These are phyloP conservation scores for Apodemus sylvaticus DNA, from an alignment of 2,113 vertebrate species.

Conservation along the genomic window DNA sequence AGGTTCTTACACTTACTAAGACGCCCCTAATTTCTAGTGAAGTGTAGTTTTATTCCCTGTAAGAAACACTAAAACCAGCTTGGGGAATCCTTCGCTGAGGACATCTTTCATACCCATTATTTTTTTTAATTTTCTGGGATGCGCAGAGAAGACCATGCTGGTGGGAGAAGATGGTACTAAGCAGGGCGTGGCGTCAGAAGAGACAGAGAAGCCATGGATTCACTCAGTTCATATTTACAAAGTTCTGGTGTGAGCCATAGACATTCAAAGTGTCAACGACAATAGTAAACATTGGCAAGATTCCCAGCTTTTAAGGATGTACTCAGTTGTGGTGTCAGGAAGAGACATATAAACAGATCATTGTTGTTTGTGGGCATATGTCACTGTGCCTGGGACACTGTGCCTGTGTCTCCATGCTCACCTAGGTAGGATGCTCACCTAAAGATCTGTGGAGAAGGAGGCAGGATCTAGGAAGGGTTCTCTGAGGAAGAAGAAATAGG, in stretches of 20 bases:
- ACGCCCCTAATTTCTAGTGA: not conserved
- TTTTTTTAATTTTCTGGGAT: not conserved
- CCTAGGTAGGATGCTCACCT: not conserved
- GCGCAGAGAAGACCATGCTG: not conserved
- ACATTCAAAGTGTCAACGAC: not conserved
- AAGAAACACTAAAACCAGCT: not conserved
- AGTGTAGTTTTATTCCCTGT: not conserved
- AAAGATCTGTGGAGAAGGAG: not conserved
- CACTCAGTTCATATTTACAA: slow-evolving; percentile 50
- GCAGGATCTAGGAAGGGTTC: not conserved
- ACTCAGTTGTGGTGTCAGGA: not conserved
- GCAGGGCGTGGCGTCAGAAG: not conserved
- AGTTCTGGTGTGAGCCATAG: not conserved
- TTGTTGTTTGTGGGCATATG: not conserved
- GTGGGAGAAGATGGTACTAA: not conserved
- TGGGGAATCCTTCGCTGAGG: not conserved
- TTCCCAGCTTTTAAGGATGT: not conserved
- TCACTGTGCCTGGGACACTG: not conserved
- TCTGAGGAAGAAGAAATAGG: not conserved
- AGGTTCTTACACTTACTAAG: not conserved
- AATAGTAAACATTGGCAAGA: not conserved
- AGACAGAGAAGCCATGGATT: slow-evolving; percentile 6
- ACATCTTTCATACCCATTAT: not conserved
- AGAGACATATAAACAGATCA: not conserved
- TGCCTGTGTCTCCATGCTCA: not conserved